Conservation (phyloP, 1,140 invertebrate genomes). For the Sminthurides bifidus region DNA sequence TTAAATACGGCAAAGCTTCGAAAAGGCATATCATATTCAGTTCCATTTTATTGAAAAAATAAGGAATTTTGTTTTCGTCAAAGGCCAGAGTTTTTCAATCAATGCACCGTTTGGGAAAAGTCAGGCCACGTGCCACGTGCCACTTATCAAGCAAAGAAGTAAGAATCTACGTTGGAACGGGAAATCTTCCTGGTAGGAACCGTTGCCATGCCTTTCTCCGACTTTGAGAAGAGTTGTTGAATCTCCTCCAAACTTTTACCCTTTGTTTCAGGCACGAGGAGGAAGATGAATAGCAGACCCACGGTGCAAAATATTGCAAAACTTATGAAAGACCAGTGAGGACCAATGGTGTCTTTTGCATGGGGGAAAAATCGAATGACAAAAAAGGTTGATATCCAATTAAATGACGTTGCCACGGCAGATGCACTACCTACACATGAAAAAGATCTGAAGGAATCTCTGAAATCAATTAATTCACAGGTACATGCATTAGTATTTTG, state of each 20-base stretch:
- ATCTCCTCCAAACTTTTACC: constrained; percentile 50
- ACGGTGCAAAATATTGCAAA: constrained; percentile 41
- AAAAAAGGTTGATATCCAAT: constrained; percentile 15
- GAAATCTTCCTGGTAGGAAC: too few species aligned
- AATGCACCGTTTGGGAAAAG: too few species aligned
- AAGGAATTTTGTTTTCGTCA: too few species aligned
- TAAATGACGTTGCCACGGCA: constrained; percentile 12
- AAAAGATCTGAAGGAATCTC: background rate
- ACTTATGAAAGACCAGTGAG: constrained; percentile 40
- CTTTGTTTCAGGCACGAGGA: constrained; percentile 50
- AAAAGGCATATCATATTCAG: too few species aligned
- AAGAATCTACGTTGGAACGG: too few species aligned
- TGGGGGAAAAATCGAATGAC: constrained; percentile 18
- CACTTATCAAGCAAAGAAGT: too few species aligned
- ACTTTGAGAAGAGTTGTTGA: constrained; percentile 34
- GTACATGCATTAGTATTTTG: background rate
- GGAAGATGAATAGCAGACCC: constrained; percentile 42
- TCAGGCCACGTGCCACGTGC: too few species aligned
- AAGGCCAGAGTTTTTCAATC: too few species aligned
- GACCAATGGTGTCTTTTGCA: constrained; percentile 11
- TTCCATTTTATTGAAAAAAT: too few species aligned
- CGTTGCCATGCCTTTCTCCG: too few species aligned
- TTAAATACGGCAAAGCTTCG: too few species aligned
- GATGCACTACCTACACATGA: background rate
- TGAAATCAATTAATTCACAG: background rate